Base-by-base conservation (phyloP, 2,797 vertebrate genomes). In the Acestrorhynchus altus region DNA sequence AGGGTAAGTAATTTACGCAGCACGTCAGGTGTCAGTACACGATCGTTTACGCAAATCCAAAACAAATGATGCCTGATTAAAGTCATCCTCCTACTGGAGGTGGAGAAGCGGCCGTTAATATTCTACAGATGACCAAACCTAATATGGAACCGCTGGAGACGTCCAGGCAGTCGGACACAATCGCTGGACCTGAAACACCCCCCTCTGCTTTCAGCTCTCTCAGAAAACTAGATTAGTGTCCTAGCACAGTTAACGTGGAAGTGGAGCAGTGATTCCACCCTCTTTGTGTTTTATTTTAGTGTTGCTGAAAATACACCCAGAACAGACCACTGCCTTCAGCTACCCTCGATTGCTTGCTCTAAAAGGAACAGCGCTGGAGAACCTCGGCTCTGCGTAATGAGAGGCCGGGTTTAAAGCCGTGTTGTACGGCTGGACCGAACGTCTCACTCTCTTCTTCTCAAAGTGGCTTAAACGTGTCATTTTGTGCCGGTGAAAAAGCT, bases 271-370 rank as follows among this genome's bases (percentile, higher is more conserved):
- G 65, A 78, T 44, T 83, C 68, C 57, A 74, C 24, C 76, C 80
- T 72, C 72, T 79, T 84, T 81, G 83, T 83, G 79, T 87, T 87
- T 87, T 86, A 71, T 86, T 90, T 87, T 77, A 82, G n/a, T 84
- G 68, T 67, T 82, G 35, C 56, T 81, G 57, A 68, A 71, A 73
- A 81, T 76, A 78, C 80, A 66, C 59, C 40, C 44, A 76, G 66
- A 79, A 81, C 77, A 84, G 73, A 8, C 22, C 22, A 47, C 66
- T 68, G 64, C 54, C 82, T 82, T 64, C 52, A 76, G 49, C 80
- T 72, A 72, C 84, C 84, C 28, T 84, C n/a, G n/a, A n/a, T 74
- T 35, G 1, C 44, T 10, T 0, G 20, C 52, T 52, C 66, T 65
- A 40, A 73, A 81, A 74, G 24, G 7, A 15, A 49, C 46, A 52